Evolutionary conservation across 1,140 invertebrate genomes (phyloP), one percentile per base, ranked within the genome.

Genomic region (Zaprionus camerounensis): DNA sequence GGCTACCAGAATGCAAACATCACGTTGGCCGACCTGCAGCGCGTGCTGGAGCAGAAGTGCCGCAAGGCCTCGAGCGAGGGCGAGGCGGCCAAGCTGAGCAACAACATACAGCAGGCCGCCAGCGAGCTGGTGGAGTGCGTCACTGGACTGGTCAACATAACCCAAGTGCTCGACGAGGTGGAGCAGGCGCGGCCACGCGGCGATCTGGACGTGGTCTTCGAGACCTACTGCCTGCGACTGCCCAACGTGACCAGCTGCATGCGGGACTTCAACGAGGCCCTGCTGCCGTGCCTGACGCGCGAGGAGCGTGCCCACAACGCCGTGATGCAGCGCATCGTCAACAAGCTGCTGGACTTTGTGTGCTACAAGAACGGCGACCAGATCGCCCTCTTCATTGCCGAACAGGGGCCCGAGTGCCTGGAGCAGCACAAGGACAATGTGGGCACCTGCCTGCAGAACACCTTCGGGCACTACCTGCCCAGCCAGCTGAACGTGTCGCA

Each of bases 361-460:
- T 97, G 97, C 88, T 95, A 94, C 78, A 97, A 96, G 84, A 96
- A 97, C 71, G 97, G 97, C 5, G 96, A 97, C 86, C 94, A 96
- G 75, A 96, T 97, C 80, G 96, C 96, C 2, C 93, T 97, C 68
- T 97, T 97, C 78, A 96, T 97, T 61, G 95, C 96, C 34, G 96
- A 97, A 81, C 94, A 95, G 58, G 96, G 96, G 1, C 95, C 96
- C 3, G 96, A 97, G 82, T 97, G 96, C 87, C 93, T 97, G 31
- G 71, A 94, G 69, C 84, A 93, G 3, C 95, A 96, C 73, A 93
- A 94, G 66, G 93, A 95, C 5, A 93, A 92, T 1, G 94, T 97
- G 20, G 93, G 94, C 88, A 81, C 93, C 0, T 97, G 96, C 81
- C 59, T 95, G 0, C 96, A 97, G 79, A 72, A 76, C 2, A 96